A percentile compares a stretch with the other conserved stretches of the same genome.
Evolutionary conservation across 92 coral and sea anemone genomes (phyloP).

Genomic region (Metridium senile): DNA sequence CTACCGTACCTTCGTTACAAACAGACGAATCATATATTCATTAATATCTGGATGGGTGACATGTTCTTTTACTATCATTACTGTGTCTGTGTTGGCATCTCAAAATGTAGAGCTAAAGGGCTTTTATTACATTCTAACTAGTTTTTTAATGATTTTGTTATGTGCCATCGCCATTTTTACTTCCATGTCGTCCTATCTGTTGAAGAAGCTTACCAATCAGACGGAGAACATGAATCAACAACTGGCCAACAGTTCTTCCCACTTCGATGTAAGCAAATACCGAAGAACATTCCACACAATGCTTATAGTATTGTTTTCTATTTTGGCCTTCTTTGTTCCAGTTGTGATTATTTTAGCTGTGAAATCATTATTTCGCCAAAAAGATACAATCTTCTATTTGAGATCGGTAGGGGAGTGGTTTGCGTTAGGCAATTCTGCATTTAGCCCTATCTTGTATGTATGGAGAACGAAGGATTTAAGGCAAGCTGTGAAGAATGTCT

Average conservation of each 20-base stretch:
- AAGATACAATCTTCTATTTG: background rate
- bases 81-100: background rate
- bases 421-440: background rate
- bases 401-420: background rate
- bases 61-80: background rate
- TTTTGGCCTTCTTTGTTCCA: background rate
- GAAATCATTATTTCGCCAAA: background rate
- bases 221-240: background rate
- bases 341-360: background rate
- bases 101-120: too few species aligned
- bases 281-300: background rate
- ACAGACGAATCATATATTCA: background rate
- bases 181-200: background rate
- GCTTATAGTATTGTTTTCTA: background rate
- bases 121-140: background rate
- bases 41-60: conserved; percentile 2
- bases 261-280: conserved; percentile 11
- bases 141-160: background rate
- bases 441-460: conserved; percentile 4
- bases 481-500: background rate
- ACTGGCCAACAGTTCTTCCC: background rate
- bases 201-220: background rate
- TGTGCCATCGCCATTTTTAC: background rate
- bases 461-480: conserved; percentile 14
- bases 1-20: background rate